Base-by-base conservation (phyloP, 2,888 invertebrate species). In the Cataglyphis altisquamis region DNA sequence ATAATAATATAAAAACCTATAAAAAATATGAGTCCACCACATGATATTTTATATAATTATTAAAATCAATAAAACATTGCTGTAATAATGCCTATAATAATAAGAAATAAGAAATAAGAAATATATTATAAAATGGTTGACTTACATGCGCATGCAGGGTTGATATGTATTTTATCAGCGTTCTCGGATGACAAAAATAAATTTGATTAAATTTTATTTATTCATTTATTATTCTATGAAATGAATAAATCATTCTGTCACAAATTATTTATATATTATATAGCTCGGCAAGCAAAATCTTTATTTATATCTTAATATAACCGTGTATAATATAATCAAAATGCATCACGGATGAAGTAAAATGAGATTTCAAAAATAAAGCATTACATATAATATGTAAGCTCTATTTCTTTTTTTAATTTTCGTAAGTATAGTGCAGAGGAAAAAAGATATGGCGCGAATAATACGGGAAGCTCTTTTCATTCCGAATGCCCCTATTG, bases 61-160 rank as follows among this genome's bases (percentile, higher is more conserved):
- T 32, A 0, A 70, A 77, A 77, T n/a, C 9, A 77, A 29, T 68
- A 68, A 55, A 57, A 39, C 4, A 64, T 74, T 45, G 12, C 21
- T 39, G 29, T n/a, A 57, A 75, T 18, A 6, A 45, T 36, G 74
- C 45, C 83, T 73, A 39, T 45, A 45, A 45, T n/a, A n/a, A 39
- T 45, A 45, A 45, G 8, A n/a, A n/a, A n/a, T 0, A 82, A 87
- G 57, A 78, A 87, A 91, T 32, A 82, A 87, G 57, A 78, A 87
- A 91, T 32, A 32, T 32, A 32, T 91, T 87, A 87, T 89, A 89
- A 91, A 91, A 90, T 91, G 91, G 90, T 93, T 90, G 88, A 90
- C 91, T 90, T 88, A 84, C 86, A 91, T 92, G 89, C 89, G 90
- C 92, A 92, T 91, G 92, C 91, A 91, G 88, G 90, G 91, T 83